A percentile compares a stretch with the other conserved stretches of the same genome.
These are phyloP conservation scores for Syngnathus scovelli DNA, from an alignment of 2,113 vertebrate species.

Conservation along the genomic window DNA sequence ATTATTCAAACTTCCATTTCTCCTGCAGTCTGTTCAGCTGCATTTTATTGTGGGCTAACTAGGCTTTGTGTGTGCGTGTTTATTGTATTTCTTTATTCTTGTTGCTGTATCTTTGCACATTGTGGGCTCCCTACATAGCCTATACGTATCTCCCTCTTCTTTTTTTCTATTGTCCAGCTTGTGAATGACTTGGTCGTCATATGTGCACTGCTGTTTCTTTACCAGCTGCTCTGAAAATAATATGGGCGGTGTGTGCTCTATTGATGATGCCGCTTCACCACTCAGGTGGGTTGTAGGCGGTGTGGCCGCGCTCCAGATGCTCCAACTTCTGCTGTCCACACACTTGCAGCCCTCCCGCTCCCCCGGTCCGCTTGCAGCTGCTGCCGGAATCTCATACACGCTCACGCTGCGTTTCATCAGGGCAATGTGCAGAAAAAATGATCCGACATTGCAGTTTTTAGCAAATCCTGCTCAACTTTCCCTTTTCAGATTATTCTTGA, in stretches of 20 bases:
- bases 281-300: conserved; percentile 43
- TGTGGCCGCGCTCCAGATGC: conserved; percentile 56
- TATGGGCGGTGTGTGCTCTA: conserved; percentile 23
- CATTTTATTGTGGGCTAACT: conserved; percentile 9
- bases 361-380: conserved; percentile 54
- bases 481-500: conserved; percentile 36
- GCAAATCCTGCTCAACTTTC: conserved; percentile 42
- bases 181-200: conserved; percentile 40
- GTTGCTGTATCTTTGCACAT: neutral
- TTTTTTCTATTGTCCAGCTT: conserved; percentile 47
- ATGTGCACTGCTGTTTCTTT: conserved; percentile 39
- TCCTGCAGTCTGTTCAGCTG: conserved; percentile 11
- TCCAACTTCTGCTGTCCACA: conserved; percentile 38
- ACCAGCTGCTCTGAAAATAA: conserved; percentile 53
- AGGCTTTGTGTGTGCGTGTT: neutral
- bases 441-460: conserved; percentile 49
- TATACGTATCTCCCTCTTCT: conserved; percentile 4
- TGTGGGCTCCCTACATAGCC: neutral
- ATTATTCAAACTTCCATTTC: conserved; percentile 47
- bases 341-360: conserved; percentile 24
- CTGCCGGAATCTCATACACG: conserved; percentile 59
- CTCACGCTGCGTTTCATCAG: conserved; percentile 52
- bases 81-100: conserved; percentile 54
- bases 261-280: conserved; percentile 40
- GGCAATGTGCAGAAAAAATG: conserved; percentile 37